Evolutionary conservation across 2,797 vertebrate species (phyloP).

Genomic region (Linurgus olivaceus): DNA sequence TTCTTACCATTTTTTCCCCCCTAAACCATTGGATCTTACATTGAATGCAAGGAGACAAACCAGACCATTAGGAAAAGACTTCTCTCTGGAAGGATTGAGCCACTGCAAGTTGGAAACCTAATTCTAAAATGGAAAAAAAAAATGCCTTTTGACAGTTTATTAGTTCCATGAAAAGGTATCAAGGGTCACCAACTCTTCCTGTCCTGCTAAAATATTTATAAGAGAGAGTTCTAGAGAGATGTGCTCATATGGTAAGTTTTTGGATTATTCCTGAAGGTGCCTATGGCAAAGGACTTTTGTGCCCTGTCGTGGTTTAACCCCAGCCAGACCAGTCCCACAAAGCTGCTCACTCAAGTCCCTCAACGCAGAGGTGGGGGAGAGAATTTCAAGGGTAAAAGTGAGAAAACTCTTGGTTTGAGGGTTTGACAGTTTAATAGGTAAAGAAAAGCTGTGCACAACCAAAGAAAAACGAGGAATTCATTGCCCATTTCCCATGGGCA

Average conservation of each 20-base stretch:
- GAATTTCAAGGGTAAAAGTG: not conserved
- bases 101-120: not conserved
- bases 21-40: not conserved
- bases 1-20: fast-evolving
- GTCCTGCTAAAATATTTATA: slow-evolving; percentile 19
- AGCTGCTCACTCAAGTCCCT: not conserved
- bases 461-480: not conserved
- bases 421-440: not conserved
- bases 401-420: not conserved
- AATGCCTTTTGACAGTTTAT: not conserved
- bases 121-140: not conserved
- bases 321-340: not conserved
- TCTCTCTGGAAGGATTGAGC: not conserved
- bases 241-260: not conserved
- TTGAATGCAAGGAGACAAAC: not conserved
- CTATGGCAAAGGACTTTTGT: not conserved
- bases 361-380: fast-evolving
- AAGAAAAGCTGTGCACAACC: not conserved
- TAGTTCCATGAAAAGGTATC: not conserved
- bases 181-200: not conserved
- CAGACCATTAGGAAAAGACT: not conserved
- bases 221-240: not conserved
- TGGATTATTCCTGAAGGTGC: not conserved
- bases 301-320: not conserved
- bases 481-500: not conserved